Evolutionary conservation across 2,888 invertebrate species (phyloP), one percentile per base, ranked within the genome.

Genomic region (Unio delphinus): DNA sequence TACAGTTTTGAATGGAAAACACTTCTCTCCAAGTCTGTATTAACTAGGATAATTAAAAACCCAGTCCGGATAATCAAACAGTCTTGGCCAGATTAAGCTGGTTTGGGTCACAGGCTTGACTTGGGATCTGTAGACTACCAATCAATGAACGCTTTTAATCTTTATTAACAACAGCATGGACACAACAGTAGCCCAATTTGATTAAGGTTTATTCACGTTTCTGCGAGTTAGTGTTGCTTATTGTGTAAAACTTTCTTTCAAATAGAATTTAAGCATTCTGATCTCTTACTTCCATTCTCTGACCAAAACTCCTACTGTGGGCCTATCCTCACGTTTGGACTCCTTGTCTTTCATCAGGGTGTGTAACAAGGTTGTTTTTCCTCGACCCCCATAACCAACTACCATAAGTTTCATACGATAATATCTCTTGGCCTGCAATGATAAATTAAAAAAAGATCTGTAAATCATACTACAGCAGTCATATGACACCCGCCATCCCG

Each of bases 361-460:
- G 26, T 83, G 81, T 20, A 89, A 70, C 20, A 89, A 75, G 20
- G 87, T 85, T 56, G 88, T 83, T 76, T 89, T 89, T 6, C 89
- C 89, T 30, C 86, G 74, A 0, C 85, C 86, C 8, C 86, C 87
- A 70, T 83, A 88, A 4, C 89, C 89, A 63, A 89, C 87, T 20
- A 89, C 82, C 86, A 88, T 88, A 76, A 89, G 72, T 74, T 88
- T 88, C 84, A 89, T 86, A n/a, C 86, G 79, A 74, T 85, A 87
- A 70, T 88, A 87, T 20, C 80, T 75, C 65, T 82, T 82, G 23
- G 88, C 85, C 87, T 89, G 61, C 8, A 63, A 45, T 20, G 8
- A 7, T 28, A n/a, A 55, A 56, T 56, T 5, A 7, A 64, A 15
- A 30, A 23, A 23, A 15, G 15, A 45, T 45, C 45, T 45, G 3